Evolutionary conservation across 2,888 invertebrate genomes (phyloP).

Genomic region (Syrphus vitripennis): DNA sequence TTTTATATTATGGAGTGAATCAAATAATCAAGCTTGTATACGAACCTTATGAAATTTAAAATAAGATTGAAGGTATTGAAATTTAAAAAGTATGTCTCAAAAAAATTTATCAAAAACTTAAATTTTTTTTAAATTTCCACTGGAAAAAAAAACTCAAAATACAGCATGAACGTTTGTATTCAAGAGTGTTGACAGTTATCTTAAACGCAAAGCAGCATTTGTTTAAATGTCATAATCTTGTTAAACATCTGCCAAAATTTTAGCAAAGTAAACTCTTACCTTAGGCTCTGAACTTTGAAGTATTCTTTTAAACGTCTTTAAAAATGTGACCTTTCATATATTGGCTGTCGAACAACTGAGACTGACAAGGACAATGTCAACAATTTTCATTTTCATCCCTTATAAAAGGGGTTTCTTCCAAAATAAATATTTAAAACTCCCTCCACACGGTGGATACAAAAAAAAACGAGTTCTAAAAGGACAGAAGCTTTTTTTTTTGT

Average conservation of each 20-base stretch:
- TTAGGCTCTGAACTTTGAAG: not conserved
- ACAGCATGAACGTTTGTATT: no score
- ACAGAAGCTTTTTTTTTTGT: no score
- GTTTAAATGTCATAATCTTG: constrained; percentile 17
- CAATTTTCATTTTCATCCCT: not conserved
- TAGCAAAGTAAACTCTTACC: not conserved
- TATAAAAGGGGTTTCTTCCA: not conserved
- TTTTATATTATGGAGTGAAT: no score
- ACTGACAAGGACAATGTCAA: not conserved
- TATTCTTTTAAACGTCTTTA: not conserved
- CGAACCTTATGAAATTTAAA: no score
- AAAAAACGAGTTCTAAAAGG: not conserved
- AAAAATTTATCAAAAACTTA: no score
- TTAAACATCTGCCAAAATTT: constrained; percentile 4
- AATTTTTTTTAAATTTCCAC: no score
- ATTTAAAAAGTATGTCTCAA: no score
- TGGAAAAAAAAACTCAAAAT: no score
- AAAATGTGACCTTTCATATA: not conserved
- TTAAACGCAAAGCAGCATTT: not conserved
- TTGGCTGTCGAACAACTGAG: not conserved
- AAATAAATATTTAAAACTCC: not conserved
- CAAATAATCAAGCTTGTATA: no score
- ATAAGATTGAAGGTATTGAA: no score
- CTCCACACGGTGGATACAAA: not conserved
- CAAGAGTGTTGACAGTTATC: not conserved